These are phyloP conservation scores for Cinclus cinclus DNA, from an alignment of 2,113 vertebrate genomes.

Conservation along the genomic window DNA sequence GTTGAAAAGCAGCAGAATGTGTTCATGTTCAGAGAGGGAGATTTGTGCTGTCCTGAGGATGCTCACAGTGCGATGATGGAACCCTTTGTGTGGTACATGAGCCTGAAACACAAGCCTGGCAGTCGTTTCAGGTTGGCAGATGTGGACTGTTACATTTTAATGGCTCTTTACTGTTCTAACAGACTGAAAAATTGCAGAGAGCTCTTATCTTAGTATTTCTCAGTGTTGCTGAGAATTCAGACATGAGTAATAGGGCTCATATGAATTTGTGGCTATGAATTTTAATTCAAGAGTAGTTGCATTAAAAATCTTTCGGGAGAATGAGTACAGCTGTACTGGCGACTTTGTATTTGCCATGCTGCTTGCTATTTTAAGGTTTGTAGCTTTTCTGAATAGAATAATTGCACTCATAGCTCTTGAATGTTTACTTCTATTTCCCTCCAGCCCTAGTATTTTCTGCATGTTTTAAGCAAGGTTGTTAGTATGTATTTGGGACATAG, in stretches of 20 bases:
- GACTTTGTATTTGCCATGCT: neutral
- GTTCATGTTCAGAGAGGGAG: neutral
- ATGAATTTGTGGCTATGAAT: neutral
- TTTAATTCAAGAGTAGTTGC: neutral
- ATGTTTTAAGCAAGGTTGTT: neutral
- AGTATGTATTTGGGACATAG: conserved; percentile 20
- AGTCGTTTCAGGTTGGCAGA: neutral
- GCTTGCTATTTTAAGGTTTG: neutral
- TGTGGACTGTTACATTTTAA: neutral
- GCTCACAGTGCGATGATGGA: neutral
- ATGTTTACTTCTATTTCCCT: neutral
- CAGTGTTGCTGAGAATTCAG: neutral
- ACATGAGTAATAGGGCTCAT: neutral
- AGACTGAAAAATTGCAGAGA: neutral
- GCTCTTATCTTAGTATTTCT: neutral
- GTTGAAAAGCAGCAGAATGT: neutral
- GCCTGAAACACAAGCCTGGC: neutral
- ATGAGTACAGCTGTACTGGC: neutral
- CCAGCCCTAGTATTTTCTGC: neutral
- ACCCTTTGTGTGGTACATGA: neutral
- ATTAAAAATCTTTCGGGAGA: neutral
- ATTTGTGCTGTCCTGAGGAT: neutral
- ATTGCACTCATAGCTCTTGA: neutral
- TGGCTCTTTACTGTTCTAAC: neutral
- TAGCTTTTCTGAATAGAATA: conserved; percentile 1